Base-by-base conservation (phyloP, 2,888 invertebrate species). In the Agapostemon virescens region DNA sequence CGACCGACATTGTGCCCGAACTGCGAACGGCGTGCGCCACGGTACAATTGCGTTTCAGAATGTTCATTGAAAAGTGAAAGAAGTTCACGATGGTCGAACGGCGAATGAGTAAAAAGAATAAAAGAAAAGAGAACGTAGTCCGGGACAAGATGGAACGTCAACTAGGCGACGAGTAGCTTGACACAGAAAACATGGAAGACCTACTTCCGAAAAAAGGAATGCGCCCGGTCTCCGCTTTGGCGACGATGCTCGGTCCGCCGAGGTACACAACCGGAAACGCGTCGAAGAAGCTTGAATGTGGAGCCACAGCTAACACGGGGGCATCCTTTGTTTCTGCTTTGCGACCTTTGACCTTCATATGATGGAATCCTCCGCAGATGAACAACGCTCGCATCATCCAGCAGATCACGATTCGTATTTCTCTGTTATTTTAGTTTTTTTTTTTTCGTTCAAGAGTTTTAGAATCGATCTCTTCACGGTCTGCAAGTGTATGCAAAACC, bases 221-320 rank as follows among this genome's bases (percentile, higher is more conserved):
- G 82, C 95, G 94, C 72, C 96, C 95, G 38, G 97, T 96, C 91
- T 97, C 97, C 30, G 96, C 96, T 92, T 98, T 98, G 83, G 98
- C 98, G 87, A 98, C 98, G 91, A 98, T 96, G 89, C 97, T 96
- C 38, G 97, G 97, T 69, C 97, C 97, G n/a, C 96, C 96, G 86
- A 97, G 95, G 90, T 95, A 95, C 79, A 97, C 95, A 89, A 97
- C 96, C 88, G 97, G 95, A 84, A 98, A 94, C 80, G 97, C 96
- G 93, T 98, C 98, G 93, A 97, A 96, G 95, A 96, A 98, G 78
- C 97, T 96, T 55, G 98, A 98, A 93, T 98, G 98, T 4, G 98
- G 98, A 6, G 98, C 98, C 82, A 97, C 95, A 76, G 96, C 96
- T 84, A 98, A 93, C 85, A 98, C 95, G 1, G 98, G 97, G 6